A percentile compares a stretch with the other conserved stretches of the same genome.
These are phyloP conservation scores for Thomomys bottae DNA, from an alignment of 2,113 vertebrate genomes.

Conservation along the genomic window DNA sequence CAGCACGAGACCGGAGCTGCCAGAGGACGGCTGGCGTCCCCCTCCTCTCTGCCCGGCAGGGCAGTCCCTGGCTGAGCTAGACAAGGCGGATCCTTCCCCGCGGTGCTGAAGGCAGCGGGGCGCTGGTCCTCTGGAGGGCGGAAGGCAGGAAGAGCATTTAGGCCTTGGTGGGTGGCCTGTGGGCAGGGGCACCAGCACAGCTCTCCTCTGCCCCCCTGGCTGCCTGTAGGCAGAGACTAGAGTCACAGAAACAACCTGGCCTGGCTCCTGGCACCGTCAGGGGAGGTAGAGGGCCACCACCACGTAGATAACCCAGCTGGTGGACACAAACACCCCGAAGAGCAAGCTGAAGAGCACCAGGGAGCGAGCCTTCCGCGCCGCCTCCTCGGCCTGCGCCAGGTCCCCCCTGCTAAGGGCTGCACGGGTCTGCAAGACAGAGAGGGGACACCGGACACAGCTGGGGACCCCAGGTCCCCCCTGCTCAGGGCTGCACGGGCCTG, in stretches of 20 bases:
- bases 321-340: conserved; percentile 86
- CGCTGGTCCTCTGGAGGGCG: not conserved
- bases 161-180: not conserved
- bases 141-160: not conserved
- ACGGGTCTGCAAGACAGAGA: conserved; percentile 81
- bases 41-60: not conserved
- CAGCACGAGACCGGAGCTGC: too few species aligned
- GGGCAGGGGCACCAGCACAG: not conserved
- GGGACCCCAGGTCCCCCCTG: too few species aligned
- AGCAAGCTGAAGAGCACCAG: conserved; percentile 89
- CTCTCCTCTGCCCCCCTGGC: not conserved
- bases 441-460: fast-evolving
- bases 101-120: not conserved
- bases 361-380: conserved; percentile 84
- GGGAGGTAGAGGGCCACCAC: conserved; percentile 84
- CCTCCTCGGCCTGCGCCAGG: conserved; percentile 79
- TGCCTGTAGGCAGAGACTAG: fast-evolving
- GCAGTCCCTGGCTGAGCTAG: too few species aligned
- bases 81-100: not conserved
- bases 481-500: fast-evolving
- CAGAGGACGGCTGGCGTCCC: not conserved
- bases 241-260: not conserved
- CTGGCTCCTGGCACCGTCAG: not conserved
- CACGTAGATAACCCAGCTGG: conserved; percentile 89
- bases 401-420: conserved; percentile 85